Evolutionary conservation across 2,888 invertebrate genomes (phyloP).

Genomic region (Lapara coniferarum): DNA sequence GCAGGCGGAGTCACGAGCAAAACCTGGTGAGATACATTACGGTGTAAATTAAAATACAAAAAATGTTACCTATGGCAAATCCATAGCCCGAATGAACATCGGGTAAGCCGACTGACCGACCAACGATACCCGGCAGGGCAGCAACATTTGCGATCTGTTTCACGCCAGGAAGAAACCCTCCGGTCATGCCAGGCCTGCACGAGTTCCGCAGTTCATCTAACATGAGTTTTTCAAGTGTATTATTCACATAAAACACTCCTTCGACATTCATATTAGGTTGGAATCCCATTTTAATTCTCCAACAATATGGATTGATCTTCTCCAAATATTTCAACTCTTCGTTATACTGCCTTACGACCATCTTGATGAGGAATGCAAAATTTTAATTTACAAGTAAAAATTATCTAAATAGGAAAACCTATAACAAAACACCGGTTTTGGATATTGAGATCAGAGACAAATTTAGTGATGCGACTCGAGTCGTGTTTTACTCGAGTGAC

Average conservation of each 20-base stretch:
- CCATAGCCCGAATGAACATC: conserved; percentile 99
- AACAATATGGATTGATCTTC: conserved; percentile 91
- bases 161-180: conserved; percentile 98
- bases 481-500: too few species aligned
- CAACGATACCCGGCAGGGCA: conserved; percentile 98
- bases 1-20: too few species aligned
- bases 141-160: conserved; percentile 99
- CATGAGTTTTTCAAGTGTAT: conserved; percentile 96
- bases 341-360: conserved; percentile 95
- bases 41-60: too few species aligned
- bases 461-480: too few species aligned
- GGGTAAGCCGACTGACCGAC: conserved; percentile 95
- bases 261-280: conserved; percentile 99
- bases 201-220: conserved; percentile 97
- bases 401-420: too few species aligned
- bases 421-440: too few species aligned
- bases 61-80: conserved; percentile 95
- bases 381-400: too few species aligned
- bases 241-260: conserved; percentile 98
- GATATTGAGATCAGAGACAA: too few species aligned
- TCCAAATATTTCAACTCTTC: conserved; percentile 97
- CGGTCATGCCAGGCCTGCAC: conserved; percentile 94
- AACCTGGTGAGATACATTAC: too few species aligned
- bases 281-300: conserved; percentile 99
- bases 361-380: conserved; percentile 55